Percentiles rank a stretch among this genome's conserved stretches.
These are phyloP conservation scores for Brachypteracias leptosomus DNA, from an alignment of 2,113 vertebrate species.

Conservation along the genomic window DNA sequence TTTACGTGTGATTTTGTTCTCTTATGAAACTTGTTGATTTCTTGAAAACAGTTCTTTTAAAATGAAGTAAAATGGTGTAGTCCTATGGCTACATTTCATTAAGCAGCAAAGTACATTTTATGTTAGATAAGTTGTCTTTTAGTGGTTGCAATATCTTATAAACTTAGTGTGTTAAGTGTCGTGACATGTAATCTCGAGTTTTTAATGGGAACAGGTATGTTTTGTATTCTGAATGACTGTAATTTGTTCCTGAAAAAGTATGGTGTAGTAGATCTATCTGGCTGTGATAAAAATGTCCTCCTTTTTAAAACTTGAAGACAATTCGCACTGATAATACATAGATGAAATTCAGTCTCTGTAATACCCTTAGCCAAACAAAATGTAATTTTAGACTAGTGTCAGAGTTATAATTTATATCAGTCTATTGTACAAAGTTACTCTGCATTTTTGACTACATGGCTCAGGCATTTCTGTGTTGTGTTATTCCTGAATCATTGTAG, in stretches of 20 bases:
- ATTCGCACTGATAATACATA: not conserved
- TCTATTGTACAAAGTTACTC: not conserved
- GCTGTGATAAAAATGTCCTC: not conserved
- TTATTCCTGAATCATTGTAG: not conserved
- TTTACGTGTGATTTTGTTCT: not conserved
- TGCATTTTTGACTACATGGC: not conserved
- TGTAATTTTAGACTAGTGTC: not conserved
- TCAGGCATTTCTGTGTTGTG: not conserved
- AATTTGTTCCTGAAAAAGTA: not conserved
- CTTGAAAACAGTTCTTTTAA: not conserved
- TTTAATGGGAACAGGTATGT: not conserved
- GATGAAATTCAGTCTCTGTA: not conserved
- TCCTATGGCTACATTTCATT: not conserved
- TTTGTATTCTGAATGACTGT: not conserved
- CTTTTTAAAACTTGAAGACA: not conserved
- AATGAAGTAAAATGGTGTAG: not conserved
- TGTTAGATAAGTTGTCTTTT: not conserved
- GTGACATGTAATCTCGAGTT: not conserved
- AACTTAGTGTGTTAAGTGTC: not conserved
- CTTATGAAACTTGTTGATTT: not conserved
- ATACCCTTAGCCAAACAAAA: not conserved
- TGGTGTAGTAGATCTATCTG: not conserved
- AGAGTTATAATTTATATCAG: not conserved
- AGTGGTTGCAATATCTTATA: not conserved
- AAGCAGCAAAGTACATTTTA: not conserved